These are phyloP conservation scores for Clinocottus analis DNA, from an alignment of 2,113 vertebrate species.

Conservation along the genomic window DNA sequence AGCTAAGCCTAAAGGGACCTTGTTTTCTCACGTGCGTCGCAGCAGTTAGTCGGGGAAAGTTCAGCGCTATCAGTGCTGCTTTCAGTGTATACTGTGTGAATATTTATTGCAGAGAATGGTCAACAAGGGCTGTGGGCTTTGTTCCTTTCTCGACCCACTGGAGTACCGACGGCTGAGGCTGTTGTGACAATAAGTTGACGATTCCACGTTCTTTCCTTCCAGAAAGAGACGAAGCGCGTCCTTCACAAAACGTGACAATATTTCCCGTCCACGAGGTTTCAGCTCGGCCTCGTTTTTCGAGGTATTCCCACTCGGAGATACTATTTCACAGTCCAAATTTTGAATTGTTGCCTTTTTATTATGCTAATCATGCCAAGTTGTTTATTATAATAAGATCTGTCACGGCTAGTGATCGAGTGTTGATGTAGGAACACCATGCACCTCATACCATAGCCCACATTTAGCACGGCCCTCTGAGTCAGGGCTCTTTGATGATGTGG, in stretches of 20 bases:
- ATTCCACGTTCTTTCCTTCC: neutral
- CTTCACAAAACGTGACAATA: neutral
- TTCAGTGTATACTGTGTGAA: neutral
- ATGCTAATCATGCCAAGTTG: neutral
- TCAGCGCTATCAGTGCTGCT: neutral
- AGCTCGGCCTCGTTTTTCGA: neutral
- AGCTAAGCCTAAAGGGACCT: neutral
- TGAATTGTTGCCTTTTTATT: neutral
- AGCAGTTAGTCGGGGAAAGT: neutral
- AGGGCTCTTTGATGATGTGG: constrained; percentile 23
- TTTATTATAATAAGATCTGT: neutral
- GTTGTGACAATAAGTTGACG: neutral
- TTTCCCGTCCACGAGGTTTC: neutral
- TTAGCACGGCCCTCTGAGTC: constrained; percentile 36
- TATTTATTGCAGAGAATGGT: neutral
- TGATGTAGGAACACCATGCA: neutral
- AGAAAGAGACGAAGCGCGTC: too few relatives aligned
- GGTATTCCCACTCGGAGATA: neutral
- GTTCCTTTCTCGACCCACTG: neutral
- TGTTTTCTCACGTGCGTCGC: neutral
- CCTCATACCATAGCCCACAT: constrained; percentile 23
- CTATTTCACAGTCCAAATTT: neutral
- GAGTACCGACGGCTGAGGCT: neutral
- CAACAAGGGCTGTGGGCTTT: neutral
- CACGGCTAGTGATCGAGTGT: neutral